A percentile compares a stretch with the other conserved stretches of the same genome.
Evolutionary conservation across 2,888 invertebrate species (phyloP).

Genomic region (Agrenia bidenticulata): DNA sequence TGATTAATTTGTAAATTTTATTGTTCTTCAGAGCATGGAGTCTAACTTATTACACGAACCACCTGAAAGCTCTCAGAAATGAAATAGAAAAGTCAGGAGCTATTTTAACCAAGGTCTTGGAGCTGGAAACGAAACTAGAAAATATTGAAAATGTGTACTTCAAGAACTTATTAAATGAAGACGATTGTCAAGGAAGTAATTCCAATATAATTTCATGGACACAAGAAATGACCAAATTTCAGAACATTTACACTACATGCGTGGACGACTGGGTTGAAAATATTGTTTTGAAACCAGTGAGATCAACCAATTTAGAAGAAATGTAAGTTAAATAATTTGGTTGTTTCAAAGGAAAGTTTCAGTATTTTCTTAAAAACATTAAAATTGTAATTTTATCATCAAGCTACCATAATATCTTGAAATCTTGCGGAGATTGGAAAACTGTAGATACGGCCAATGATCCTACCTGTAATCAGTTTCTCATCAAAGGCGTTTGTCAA

Average conservation of each 20-base stretch:
- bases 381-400: conserved; percentile 6
- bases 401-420: conserved; percentile 37
- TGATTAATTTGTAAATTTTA: background rate
- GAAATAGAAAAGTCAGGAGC: conserved; percentile 38
- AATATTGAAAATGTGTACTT: conserved; percentile 21
- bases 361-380: background rate
- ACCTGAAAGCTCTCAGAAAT: conserved; percentile 27
- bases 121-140: conserved; percentile 32
- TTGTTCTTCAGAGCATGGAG: conserved; percentile 28
- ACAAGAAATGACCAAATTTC: conserved; percentile 30
- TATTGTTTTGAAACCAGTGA: conserved; percentile 33
- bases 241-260: conserved; percentile 26
- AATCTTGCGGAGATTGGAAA: conserved; percentile 35
- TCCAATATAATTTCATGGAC: conserved; percentile 15
- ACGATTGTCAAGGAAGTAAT: background rate
- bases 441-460: conserved; percentile 25
- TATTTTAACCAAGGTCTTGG: conserved; percentile 32
- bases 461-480: conserved; percentile 31
- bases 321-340: conserved; percentile 30
- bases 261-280: conserved; percentile 40
- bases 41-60: conserved; percentile 24
- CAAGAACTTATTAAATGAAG: background rate
- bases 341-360: background rate
- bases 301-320: conserved; percentile 42
- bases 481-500: conserved; percentile 40